A percentile compares a stretch with the other conserved stretches of the same genome.
Conservation (phyloP, 2,888 invertebrate genomes). For the Strigamia crassipes region DNA sequence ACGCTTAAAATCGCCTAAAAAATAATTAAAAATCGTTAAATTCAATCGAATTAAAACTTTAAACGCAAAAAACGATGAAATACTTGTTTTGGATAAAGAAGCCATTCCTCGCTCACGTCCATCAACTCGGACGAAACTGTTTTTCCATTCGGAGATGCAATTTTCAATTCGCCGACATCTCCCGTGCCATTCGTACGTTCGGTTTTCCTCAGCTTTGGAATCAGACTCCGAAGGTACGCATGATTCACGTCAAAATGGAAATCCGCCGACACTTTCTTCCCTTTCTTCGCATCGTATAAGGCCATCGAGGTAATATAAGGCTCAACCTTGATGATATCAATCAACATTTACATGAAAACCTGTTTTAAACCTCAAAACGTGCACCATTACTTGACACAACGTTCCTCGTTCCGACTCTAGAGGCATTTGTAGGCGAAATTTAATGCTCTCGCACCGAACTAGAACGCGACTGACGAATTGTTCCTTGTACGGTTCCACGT, state of each 20-base stretch:
- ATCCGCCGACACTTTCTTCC: slow-evolving; percentile 88
- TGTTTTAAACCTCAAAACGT: neutral
- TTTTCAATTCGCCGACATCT: slow-evolving; percentile 46
- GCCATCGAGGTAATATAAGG: slow-evolving; percentile 90
- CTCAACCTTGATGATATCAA: slow-evolving; percentile 68
- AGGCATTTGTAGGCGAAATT: slow-evolving; percentile 81
- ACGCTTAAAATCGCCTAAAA: slow-evolving; percentile 84
- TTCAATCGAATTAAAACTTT: neutral
- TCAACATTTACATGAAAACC: neutral
- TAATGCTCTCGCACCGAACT: slow-evolving; percentile 79
- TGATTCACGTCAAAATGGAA: slow-evolving; percentile 88
- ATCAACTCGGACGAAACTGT: slow-evolving; percentile 65
- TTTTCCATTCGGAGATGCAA: slow-evolving; percentile 44
- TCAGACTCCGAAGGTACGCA: slow-evolving; percentile 68
- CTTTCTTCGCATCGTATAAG: slow-evolving; percentile 85
- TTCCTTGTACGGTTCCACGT: slow-evolving; percentile 67
- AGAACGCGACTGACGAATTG: slow-evolving; percentile 85
- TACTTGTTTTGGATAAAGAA: slow-evolving; percentile 70
- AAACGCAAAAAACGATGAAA: neutral
- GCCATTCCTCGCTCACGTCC: slow-evolving; percentile 75
- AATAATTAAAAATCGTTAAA: neutral
- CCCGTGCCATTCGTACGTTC: slow-evolving; percentile 1
- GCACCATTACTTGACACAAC: slow-evolving; percentile 66
- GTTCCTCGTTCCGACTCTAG: slow-evolving; percentile 76
- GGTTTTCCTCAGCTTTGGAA: slow-evolving; percentile 62